These are phyloP conservation scores for Sinocyclocheilus anshuiensis DNA, from an alignment of 2,113 vertebrate genomes.

Conservation along the genomic window DNA sequence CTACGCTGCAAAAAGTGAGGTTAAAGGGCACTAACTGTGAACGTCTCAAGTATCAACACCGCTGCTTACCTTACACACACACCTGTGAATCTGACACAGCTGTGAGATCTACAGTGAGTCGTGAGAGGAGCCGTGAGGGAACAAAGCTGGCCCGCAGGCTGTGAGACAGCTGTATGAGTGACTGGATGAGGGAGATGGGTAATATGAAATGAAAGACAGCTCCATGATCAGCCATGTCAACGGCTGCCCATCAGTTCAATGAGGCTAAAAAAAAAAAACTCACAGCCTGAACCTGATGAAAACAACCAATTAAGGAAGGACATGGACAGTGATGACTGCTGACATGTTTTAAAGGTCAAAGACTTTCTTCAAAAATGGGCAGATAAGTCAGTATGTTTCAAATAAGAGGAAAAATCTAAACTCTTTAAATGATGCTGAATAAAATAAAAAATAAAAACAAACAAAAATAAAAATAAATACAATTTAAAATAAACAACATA, in stretches of 20 bases:
- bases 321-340: neutral
- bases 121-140: neutral
- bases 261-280: neutral
- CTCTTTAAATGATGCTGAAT: neutral
- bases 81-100: constrained; percentile 30
- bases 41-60: neutral
- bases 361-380: neutral
- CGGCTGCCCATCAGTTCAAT: neutral
- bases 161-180: constrained; percentile 3
- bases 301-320: neutral
- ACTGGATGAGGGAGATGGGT: neutral
- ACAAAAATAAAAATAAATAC: too few relatives aligned
- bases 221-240: constrained; percentile 32
- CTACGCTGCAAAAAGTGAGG: neutral
- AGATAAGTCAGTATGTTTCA: neutral
- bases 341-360: constrained; percentile 23
- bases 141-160: constrained; percentile 23
- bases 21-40: neutral
- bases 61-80: constrained; percentile 18
- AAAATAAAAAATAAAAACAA: too few relatives aligned
- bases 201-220: constrained; percentile 32
- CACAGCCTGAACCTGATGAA: constrained; percentile 3
- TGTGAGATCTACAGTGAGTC: neutral
- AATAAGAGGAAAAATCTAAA: neutral
- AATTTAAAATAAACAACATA: too few relatives aligned